phyloP scores from a whole-genome alignment of 2,888 invertebrate genomes.

The Rhopalosiphum nymphaeae region DNA sequence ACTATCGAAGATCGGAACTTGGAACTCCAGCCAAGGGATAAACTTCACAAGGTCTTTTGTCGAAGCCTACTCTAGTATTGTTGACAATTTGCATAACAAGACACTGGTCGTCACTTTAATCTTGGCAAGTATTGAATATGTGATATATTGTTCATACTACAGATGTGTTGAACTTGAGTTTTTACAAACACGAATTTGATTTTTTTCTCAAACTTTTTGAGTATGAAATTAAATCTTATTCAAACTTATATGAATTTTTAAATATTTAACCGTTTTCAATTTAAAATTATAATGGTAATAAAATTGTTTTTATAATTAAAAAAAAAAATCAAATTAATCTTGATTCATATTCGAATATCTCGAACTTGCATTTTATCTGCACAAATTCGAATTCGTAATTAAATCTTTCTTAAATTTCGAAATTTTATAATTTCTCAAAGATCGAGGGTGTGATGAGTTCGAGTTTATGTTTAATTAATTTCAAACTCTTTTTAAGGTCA shows the following conservation, averaged over 20 bases:
- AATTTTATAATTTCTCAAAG: not conserved
- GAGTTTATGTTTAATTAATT: not conserved
- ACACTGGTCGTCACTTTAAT: slow-evolving; percentile 92
- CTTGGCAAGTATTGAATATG: slow-evolving; percentile 77
- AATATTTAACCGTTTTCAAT: not conserved
- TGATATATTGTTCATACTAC: not conserved
- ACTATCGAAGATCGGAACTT: slow-evolving; percentile 86
- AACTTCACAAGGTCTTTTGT: slow-evolving; percentile 89
- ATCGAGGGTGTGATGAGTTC: not conserved
- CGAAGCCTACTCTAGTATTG: slow-evolving; percentile 88
- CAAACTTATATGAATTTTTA: not conserved
- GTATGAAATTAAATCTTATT: not conserved
- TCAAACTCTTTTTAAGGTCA: too few species aligned
- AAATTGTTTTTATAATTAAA: not conserved
- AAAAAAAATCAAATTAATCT: not conserved
- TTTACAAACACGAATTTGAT: not conserved
- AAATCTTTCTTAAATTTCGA: not conserved
- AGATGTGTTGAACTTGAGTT: not conserved
- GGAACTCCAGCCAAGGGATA: slow-evolving; percentile 90
- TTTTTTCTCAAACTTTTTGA: not conserved
- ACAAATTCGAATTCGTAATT: not conserved
- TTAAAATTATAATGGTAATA: not conserved
- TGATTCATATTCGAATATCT: not conserved
- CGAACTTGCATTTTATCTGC: not conserved
- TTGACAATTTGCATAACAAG: slow-evolving; percentile 91